Percentiles rank a stretch among this genome's conserved stretches.
These are phyloP conservation scores for Coelogynopora nodosa DNA, from an alignment of 2,888 invertebrate genomes.

Conservation along the genomic window DNA sequence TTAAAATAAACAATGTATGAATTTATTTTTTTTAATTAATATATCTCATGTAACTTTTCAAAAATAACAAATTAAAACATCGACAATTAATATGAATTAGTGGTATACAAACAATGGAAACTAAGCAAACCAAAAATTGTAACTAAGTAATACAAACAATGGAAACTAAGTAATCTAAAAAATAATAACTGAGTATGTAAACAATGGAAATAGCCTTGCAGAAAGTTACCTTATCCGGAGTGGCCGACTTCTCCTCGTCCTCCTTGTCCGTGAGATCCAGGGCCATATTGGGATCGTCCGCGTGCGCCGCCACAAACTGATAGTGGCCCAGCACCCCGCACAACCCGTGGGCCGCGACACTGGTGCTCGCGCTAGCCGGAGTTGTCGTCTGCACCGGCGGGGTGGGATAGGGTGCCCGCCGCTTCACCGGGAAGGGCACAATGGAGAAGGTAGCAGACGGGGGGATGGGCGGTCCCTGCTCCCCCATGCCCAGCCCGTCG, in stretches of 20 bases:
- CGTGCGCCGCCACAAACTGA: slow-evolving; percentile 57
- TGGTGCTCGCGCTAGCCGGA: slow-evolving; percentile 5
- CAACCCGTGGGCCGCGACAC: slow-evolving; percentile 44
- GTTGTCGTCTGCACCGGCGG: background rate
- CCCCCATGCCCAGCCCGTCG: slow-evolving; percentile 61
- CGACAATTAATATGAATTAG: too few relatives aligned
- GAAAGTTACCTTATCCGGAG: slow-evolving; percentile 14
- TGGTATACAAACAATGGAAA: too few relatives aligned
- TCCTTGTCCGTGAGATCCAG: slow-evolving; percentile 47
- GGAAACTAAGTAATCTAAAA: too few relatives aligned
- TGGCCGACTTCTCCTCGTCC: slow-evolving; percentile 54
- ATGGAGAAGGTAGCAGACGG: slow-evolving; percentile 60
- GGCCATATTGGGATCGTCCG: slow-evolving; percentile 59
- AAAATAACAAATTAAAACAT: too few relatives aligned
- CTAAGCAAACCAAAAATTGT: too few relatives aligned
- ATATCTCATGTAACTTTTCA: too few relatives aligned
- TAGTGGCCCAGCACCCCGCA: slow-evolving; percentile 59
- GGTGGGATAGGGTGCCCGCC: slow-evolving; percentile 51
- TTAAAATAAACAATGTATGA: too few relatives aligned
- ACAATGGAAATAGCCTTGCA: too few relatives aligned
- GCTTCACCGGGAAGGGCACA: slow-evolving; percentile 60
- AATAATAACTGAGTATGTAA: too few relatives aligned
- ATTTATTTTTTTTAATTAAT: too few relatives aligned
- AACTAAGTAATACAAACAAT: too few relatives aligned
- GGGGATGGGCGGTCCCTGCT: slow-evolving; percentile 60